Percentiles rank a stretch among this genome's conserved stretches.
Evolutionary conservation across 2,888 invertebrate genomes (phyloP).

Genomic region (Lissocephala sabroskyi): DNA sequence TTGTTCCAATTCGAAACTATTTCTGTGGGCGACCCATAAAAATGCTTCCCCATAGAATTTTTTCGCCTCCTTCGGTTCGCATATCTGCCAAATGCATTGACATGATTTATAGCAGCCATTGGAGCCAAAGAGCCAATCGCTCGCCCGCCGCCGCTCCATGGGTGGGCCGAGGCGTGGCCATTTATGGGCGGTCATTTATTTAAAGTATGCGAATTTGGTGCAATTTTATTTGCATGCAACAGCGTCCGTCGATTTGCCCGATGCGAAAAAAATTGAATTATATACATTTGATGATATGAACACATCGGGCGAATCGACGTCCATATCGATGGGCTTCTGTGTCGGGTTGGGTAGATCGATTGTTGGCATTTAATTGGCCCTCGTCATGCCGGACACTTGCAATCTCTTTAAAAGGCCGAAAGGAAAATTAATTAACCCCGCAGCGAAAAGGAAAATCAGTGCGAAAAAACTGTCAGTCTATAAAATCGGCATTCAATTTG

Average conservation of each 20-base stretch:
- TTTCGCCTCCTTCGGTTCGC: too few relatives aligned
- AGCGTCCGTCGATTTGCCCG: conserved; percentile 40
- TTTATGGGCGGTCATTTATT: conserved; percentile 48
- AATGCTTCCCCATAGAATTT: not conserved
- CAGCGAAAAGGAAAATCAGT: too few relatives aligned
- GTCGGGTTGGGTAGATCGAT: too few relatives aligned
- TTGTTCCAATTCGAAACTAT: not conserved
- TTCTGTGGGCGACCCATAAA: not conserved
- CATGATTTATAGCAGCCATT: conserved; percentile 42
- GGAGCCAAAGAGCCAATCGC: not conserved
- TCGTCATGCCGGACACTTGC: too few relatives aligned
- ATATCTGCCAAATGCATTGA: conserved; percentile 38
- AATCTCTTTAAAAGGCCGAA: too few relatives aligned
- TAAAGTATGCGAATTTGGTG: conserved; percentile 42
- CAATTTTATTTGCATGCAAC: conserved; percentile 5
- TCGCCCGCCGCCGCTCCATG: too few relatives aligned
- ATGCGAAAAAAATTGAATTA: conserved; percentile 62
- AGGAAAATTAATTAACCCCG: too few relatives aligned
- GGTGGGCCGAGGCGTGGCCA: conserved; percentile 11
- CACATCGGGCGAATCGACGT: not conserved
- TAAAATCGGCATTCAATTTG: too few relatives aligned
- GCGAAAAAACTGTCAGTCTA: too few relatives aligned
- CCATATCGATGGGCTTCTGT: too few relatives aligned
- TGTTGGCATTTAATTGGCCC: too few relatives aligned
- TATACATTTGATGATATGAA: conserved; percentile 46